Evolutionary conservation across 1,140 invertebrate genomes (phyloP), one percentile per base, ranked within the genome.

Genomic region (Reticulitermes speratus): DNA sequence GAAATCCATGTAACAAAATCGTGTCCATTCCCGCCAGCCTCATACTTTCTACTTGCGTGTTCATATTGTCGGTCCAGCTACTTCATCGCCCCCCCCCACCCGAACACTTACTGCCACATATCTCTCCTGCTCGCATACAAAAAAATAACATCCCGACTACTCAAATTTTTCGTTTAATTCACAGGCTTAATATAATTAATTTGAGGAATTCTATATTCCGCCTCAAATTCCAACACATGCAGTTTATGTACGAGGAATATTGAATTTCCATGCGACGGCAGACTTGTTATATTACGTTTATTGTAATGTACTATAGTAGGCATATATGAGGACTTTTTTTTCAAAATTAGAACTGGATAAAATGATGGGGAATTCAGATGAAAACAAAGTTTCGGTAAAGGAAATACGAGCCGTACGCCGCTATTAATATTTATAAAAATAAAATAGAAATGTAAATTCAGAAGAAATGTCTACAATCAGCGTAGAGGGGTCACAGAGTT

Each of bases 161-260:
- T 12, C 59, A 65, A 65, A 23, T 65, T 65, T 65, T 65, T 21
- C 25, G 9, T 75, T 75, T 30, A 75, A 75, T 75, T 75, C 65
- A 75, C 14, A 75, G 65, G n/a, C 65, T 75, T 75, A 75, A 75
- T 75, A 5, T 75, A 75, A 75, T 25, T 75, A 75, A 75, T 75
- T 75, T 30, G 25, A 75, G 65, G 25, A 75, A 75, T 75, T 30
- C n/a, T 30, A 75, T 7, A 75, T n/a, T 75, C n/a, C 25, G n/a
- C 25, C 65, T 75, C 65, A 14, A 30, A 75, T 75, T 75, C n/a
- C 65, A 75, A 75, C 65, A 75, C 65, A 75, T 75, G 65, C n/a
- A 75, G 25, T 75, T 75, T 75, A 25, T 75, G 14, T 75, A 75
- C 65, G 65, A n/a, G 65, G 65, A 55, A 25, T 75, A 75, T 75